A percentile compares a stretch with the other conserved stretches of the same genome.
These are phyloP conservation scores for Hybognathus amarus DNA, from an alignment of 2,797 vertebrate genomes.

Conservation along the genomic window DNA sequence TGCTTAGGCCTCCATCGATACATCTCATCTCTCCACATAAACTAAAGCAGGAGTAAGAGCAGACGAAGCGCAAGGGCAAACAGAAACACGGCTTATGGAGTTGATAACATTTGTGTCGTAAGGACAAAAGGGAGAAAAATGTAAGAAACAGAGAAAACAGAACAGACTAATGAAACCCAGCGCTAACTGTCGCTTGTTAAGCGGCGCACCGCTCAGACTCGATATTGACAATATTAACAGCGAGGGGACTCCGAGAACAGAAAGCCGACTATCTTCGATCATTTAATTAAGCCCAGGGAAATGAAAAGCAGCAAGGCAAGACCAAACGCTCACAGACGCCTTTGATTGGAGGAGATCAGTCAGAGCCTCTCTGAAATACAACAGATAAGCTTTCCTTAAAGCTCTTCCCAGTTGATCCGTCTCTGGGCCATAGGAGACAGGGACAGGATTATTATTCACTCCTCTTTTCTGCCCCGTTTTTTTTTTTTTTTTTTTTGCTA, in stretches of 20 bases:
- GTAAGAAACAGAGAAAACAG: slow-evolving; percentile 2
- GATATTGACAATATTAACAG: slow-evolving; percentile 55
- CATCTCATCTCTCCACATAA: background rate
- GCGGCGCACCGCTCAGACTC: slow-evolving; percentile 16
- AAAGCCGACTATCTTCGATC: slow-evolving; percentile 56
- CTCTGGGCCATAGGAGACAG: slow-evolving; percentile 41
- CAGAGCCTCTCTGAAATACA: slow-evolving; percentile 40
- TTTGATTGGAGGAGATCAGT: slow-evolving; percentile 55
- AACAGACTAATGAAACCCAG: slow-evolving; percentile 46
- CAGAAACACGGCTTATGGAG: slow-evolving; percentile 2
- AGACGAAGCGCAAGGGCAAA: slow-evolving; percentile 2
- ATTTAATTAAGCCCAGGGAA: slow-evolving; percentile 63
- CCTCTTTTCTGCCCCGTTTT: slow-evolving; percentile 32
- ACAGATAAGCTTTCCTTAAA: slow-evolving; percentile 59
- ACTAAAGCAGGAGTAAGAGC: slow-evolving; percentile 7
- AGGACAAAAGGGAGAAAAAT: slow-evolving; percentile 58
- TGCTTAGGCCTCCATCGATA: slow-evolving; percentile 36
- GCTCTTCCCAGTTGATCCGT: slow-evolving; percentile 45
- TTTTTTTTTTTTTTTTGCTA: background rate
- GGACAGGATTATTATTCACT: slow-evolving; percentile 49
- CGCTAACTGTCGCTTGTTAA: slow-evolving; percentile 26
- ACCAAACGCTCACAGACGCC: slow-evolving; percentile 55
- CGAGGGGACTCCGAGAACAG: slow-evolving; percentile 40
- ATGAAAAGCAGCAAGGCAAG: slow-evolving; percentile 58
- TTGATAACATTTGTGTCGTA: slow-evolving; percentile 59